Evolutionary conservation across 1,140 invertebrate species (phyloP), one percentile per base, ranked within the genome.

Genomic region (Musca domestica): DNA sequence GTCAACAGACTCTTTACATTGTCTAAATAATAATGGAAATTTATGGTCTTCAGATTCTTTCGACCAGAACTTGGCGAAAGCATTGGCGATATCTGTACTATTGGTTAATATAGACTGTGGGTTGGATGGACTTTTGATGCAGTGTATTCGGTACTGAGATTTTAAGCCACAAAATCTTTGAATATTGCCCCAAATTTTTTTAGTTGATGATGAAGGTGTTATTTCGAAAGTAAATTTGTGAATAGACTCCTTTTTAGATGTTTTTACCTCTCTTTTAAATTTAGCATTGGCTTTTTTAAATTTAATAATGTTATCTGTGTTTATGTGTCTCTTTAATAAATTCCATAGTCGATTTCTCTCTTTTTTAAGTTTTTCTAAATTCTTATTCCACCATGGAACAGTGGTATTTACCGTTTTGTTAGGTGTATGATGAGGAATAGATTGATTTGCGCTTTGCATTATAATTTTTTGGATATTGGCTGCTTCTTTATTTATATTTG

Each of bases 331-430:
- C 20, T 47, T 58, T 34, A 10, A 51, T n/a, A 1, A 1, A 17
- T 25, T 14, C 41, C 66, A 34, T 22, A n/a, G 6, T 23, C 15
- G 9, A 17, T 48, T 46, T 67, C 46, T 67, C 15, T 20, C n/a
- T 15, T 3, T 20, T 56, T 47, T 54, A 4, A 58, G 51, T 9
- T 58, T 22, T 4, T 41, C 12, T 19, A 67, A 14, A 22, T n/a
- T n/a, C n/a, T n/a, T n/a, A 22, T 47, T 58, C 66, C 66, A 67
- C 54, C 66, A 67, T 15, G 66, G 52, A 3, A 61, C 54, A 14
- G 56, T 41, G 9, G 7, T 19, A n/a, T 22, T 58, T 3, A 23
- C n/a, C n/a, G n/a, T n/a, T n/a, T n/a, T n/a, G n/a, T n/a, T n/a
- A 30, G 47, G 7, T 22, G 22, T 23, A 9, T 20, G 58, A 14